Conservation (phyloP, 2,113 vertebrate genomes). For the Ictidomys tridecemlineatus region DNA sequence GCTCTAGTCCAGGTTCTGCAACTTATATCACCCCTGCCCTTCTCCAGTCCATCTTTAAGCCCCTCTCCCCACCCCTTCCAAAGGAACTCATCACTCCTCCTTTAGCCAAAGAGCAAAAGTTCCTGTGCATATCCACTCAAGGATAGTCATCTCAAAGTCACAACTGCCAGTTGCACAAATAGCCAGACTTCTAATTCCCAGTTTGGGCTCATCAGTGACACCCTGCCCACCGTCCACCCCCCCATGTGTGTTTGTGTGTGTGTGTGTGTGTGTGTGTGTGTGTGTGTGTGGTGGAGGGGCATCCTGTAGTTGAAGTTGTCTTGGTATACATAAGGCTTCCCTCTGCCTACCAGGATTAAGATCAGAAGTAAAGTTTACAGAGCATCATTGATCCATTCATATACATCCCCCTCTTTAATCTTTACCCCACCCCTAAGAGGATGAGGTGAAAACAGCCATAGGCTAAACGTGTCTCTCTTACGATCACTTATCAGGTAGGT, state of each 20-base stretch:
- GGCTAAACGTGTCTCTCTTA: too few relatives aligned
- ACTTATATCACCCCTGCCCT: not conserved
- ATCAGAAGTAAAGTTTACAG: not conserved
- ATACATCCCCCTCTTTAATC: not conserved
- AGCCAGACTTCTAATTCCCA: not conserved
- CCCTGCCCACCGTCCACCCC: too few relatives aligned
- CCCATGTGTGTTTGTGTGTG: not conserved
- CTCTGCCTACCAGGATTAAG: not conserved
- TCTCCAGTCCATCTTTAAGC: not conserved
- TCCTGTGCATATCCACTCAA: not conserved
- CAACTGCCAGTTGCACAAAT: not conserved
- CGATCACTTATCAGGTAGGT: not conserved
- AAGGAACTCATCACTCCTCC: not conserved
- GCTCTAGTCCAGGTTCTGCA: not conserved
- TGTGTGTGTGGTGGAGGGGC: too few relatives aligned
- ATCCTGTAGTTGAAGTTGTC: not conserved
- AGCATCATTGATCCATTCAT: rapidly evolving
- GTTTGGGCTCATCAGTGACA: not conserved
- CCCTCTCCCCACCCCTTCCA: not conserved
- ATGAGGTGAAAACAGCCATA: not conserved
- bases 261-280: not conserved
- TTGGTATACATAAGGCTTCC: not conserved
- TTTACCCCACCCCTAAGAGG: not conserved
- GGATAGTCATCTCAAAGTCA: not conserved
- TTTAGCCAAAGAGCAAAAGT: not conserved